Evolutionary conservation across 2,888 invertebrate species (phyloP).

Genomic region (Rhingia campestris): DNA sequence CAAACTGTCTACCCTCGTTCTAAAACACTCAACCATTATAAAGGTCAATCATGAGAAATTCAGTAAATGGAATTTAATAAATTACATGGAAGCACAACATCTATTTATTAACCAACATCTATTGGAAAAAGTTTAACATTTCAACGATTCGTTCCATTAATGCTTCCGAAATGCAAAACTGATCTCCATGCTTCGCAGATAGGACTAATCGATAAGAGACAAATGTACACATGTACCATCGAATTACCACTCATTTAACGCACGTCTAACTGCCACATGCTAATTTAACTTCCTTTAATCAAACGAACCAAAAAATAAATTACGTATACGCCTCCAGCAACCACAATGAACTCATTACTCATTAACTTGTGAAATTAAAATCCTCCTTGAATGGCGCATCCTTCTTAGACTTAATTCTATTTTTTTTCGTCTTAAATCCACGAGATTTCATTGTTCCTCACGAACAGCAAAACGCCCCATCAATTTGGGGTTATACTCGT

Average conservation of each 20-base stretch:
- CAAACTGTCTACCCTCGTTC: too few relatives aligned
- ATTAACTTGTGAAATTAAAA: slow-evolving; percentile 12
- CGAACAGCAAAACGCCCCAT: slow-evolving; percentile 19
- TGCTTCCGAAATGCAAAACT: too few relatives aligned
- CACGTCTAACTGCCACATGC: background rate
- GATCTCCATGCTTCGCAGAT: too few relatives aligned
- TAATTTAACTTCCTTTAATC: background rate
- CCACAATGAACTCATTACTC: background rate
- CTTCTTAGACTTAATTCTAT: slow-evolving; percentile 10
- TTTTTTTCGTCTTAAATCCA: background rate
- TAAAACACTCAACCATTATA: too few relatives aligned
- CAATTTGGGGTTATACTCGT: slow-evolving; percentile 3
- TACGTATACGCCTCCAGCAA: slow-evolving; percentile 21
- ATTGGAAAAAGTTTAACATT: too few relatives aligned
- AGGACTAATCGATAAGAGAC: too few relatives aligned
- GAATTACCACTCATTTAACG: background rate
- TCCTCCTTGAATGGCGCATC: background rate
- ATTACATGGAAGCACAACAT: too few relatives aligned
- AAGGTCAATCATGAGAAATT: too few relatives aligned
- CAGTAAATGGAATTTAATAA: too few relatives aligned
- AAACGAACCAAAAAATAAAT: background rate
- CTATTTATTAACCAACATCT: too few relatives aligned
- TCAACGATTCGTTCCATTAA: too few relatives aligned
- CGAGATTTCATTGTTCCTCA: slow-evolving; percentile 28
- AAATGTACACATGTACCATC: too few relatives aligned